Evolutionary conservation across 2,888 invertebrate genomes (phyloP).

Genomic region (Sipha maydis): DNA sequence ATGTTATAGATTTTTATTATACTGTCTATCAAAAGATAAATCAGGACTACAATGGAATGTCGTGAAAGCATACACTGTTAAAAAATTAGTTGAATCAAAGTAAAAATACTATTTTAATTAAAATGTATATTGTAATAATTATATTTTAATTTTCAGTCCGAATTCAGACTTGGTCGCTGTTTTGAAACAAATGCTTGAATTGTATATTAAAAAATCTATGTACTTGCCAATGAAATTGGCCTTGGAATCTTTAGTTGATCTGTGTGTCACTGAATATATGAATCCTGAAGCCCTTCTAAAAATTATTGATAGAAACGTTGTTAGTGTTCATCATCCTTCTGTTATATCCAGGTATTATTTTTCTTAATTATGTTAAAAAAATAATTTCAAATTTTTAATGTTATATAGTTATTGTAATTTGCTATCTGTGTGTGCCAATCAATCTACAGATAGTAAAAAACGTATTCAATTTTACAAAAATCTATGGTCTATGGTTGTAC

Average conservation of each 20-base stretch:
- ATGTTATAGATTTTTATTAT: conserved; percentile 55
- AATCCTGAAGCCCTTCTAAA: conserved; percentile 38
- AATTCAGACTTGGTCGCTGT: conserved; percentile 47
- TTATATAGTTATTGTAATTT: conserved; percentile 48
- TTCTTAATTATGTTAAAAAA: neutral
- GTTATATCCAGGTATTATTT: conserved; percentile 41
- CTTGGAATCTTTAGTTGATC: conserved; percentile 50
- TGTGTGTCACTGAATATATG: conserved; percentile 34
- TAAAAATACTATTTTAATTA: conserved; percentile 5
- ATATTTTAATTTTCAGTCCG: conserved; percentile 44
- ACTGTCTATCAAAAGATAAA: conserved; percentile 54
- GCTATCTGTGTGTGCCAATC: conserved; percentile 16
- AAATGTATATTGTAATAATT: too few relatives aligned
- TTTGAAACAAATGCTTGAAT: conserved; percentile 47
- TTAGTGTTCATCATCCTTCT: conserved; percentile 38
- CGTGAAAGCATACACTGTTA: conserved; percentile 44
- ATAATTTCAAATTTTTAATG: neutral
- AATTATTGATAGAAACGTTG: conserved; percentile 24
- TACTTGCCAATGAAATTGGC: conserved; percentile 45
- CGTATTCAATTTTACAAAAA: conserved; percentile 3
- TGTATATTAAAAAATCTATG: conserved; percentile 44
- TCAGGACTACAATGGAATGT: conserved; percentile 53
- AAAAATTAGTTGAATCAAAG: conserved; percentile 48
- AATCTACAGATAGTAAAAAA: conserved; percentile 17
- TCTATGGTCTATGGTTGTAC: conserved; percentile 38